Base-by-base conservation (phyloP, 1,140 invertebrate species). In the Drosophila leontia region DNA sequence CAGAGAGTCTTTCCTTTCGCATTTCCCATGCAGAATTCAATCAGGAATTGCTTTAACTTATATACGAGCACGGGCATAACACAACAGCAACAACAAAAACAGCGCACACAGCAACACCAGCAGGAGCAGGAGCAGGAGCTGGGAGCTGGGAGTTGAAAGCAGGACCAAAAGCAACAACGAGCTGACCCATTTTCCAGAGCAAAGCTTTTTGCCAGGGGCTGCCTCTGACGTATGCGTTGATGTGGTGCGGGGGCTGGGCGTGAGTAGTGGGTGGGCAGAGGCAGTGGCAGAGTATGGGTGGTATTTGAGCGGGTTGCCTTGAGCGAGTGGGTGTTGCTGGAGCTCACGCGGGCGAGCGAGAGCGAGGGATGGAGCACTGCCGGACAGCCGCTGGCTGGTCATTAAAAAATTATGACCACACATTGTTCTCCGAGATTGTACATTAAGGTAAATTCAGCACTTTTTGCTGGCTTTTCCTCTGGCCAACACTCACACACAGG, bases 1-100 rank as follows among this genome's bases (percentile, higher is more conserved):
- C 26, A 23, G 41, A 45, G 17, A 37, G 47, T 35, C 26, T 19
- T 44, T 37, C 32, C 55, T 62, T 42, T 63, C 80, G 80, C 85
- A 88, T 84, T 88, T 81, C 39, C 69, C 85, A 88, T 88, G 85
- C 84, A 84, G 83, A 88, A 90, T 81, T 88, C 80, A 88, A 88
- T 86, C 79, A 86, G 58, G 68, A 79, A 78, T 75, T 68, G 80
- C 55, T 62, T 63, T 71, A 63, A 81, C 48, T 63, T 45, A 69
- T 71, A 56, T n/a, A 56, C 44, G 45, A 56, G 59, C 41, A 60
- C 56, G 64, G 60, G 37, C 67, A 82, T 42, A 65, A 75, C 57
- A 61, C 62, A 81, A 26, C 57, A 78, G 5, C 64, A 78, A 23
- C 17, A 78, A 15, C 45, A 71, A 51, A 62, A 80, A 23, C 56